These are phyloP conservation scores for Aphelocoma californica DNA, from an alignment of 2,797 vertebrate species.

Conservation along the genomic window DNA sequence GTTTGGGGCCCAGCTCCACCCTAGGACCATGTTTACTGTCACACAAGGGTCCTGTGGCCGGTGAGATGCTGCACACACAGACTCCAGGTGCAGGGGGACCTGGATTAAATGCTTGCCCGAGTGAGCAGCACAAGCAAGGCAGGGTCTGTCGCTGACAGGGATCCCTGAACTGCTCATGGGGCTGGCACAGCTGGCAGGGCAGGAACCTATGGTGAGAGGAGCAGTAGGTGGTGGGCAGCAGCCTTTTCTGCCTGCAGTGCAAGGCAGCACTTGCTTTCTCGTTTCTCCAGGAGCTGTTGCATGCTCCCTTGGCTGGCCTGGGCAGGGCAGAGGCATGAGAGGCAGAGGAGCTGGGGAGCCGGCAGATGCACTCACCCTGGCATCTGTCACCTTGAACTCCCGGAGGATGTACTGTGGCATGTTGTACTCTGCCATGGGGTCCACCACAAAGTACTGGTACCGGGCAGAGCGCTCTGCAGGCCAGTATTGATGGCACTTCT, in stretches of 20 bases:
- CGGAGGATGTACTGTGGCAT: slow-evolving; percentile 98
- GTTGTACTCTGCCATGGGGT: slow-evolving; percentile 99
- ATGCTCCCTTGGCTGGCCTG: rapidly evolving
- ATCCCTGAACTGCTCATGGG: background rate
- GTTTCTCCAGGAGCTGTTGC: background rate
- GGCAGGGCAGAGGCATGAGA: background rate
- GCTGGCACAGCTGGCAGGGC: background rate
- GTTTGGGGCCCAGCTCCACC: background rate
- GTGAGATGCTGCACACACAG: background rate
- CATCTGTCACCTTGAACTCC: slow-evolving; percentile 97
- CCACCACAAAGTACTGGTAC: slow-evolving; percentile 97
- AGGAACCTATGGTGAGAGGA: background rate
- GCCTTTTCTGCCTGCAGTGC: background rate
- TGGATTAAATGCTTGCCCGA: background rate
- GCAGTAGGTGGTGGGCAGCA: background rate
- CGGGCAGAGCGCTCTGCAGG: slow-evolving; percentile 93
- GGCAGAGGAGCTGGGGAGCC: background rate
- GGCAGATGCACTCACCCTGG: slow-evolving; percentile 81
- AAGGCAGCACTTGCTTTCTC: background rate
- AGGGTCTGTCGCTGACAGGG: background rate
- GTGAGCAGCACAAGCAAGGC: background rate
- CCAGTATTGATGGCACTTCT: slow-evolving; percentile 99
- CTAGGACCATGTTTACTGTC: background rate
- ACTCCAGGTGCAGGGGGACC: background rate
- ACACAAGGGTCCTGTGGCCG: rapidly evolving